Evolutionary conservation across 2,888 invertebrate species (phyloP).

Genomic region (Drosophila paranaensis): DNA sequence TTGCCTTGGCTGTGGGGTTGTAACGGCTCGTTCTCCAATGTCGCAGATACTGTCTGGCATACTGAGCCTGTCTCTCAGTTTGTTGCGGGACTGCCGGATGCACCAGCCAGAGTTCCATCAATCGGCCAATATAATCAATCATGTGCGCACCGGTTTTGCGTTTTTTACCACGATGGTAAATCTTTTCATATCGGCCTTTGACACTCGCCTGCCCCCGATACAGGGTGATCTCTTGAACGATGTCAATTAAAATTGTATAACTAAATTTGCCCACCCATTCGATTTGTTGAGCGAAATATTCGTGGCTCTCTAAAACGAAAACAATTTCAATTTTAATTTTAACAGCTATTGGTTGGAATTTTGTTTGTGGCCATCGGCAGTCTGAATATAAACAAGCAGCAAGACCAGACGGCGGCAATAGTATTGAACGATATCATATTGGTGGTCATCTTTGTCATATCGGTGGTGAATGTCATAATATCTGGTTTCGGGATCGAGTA

Average conservation of each 20-base stretch:
- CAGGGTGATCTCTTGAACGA: constrained; percentile 72
- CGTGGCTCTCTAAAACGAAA: constrained; percentile 37
- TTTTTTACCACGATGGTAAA: constrained; percentile 91
- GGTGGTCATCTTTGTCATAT: constrained; percentile 92
- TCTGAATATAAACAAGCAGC: constrained; percentile 91
- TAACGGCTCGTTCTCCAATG: constrained; percentile 51
- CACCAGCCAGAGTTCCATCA: constrained; percentile 89
- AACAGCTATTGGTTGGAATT: constrained; percentile 92
- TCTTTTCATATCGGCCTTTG: constrained; percentile 91
- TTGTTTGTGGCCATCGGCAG: constrained; percentile 93
- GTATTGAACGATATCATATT: constrained; percentile 93
- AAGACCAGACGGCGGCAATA: constrained; percentile 91
- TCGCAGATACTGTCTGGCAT: constrained; percentile 90
- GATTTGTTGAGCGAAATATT: constrained; percentile 1
- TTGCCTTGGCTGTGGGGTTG: constrained; percentile 31
- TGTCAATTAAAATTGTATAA: constrained; percentile 46
- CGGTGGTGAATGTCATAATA: constrained; percentile 92
- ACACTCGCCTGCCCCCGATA: constrained; percentile 86
- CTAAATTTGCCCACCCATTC: background rate
- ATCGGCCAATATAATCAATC: constrained; percentile 90
- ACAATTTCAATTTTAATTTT: constrained; percentile 68
- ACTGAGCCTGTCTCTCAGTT: constrained; percentile 90
- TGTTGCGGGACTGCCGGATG: constrained; percentile 91
- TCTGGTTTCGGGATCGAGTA: constrained; percentile 94
- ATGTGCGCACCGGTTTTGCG: constrained; percentile 89